Base-by-base conservation (phyloP, 53 echinoderm and acorn worm genomes). In the Echinarachnius parma region DNA sequence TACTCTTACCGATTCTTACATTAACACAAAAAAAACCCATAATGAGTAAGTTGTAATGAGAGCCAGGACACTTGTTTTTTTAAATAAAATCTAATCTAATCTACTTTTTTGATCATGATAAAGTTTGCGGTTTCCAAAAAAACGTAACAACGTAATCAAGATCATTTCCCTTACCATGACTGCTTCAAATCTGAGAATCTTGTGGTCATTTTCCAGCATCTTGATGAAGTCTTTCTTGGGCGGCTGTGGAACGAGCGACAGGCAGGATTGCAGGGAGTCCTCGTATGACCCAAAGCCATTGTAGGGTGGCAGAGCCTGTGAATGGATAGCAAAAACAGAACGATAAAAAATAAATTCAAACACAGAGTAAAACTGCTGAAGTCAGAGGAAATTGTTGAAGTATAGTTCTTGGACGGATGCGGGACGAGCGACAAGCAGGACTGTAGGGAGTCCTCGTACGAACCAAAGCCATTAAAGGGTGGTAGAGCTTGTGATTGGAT, bases 211-310 rank as follows among this genome's bases (percentile, higher is more conserved):
- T 61, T 98, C 98, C 62, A 98, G 66, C 91, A 98, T 91, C 65
- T 98, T 98, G 45, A 98, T 98, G 88, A 98, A 98, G 81, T 98
- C 98, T 62, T 92, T 98, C 75, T 92, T 91, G 34, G 98, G 98
- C 23, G 98, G 98, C 71, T 98, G 91, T 21, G 98, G 98, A n/a
- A 98, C 87, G 2, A 98, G 86, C 9, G 91, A 91, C 27, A 98
- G 62, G 57, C 98, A 98, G 31, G 98, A 98, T 63, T 86, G 91
- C 1, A 98, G 68, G 0, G 98, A 98, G 53, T 98, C 98, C 32
- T 98, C 98, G 33, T 88, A 49, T 13, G 98, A 98, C 8, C 98
- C 98, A 75, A 98, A 91, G 2, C 98, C 98, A 77, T 91, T 98
- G 72, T 91, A 98, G 1, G 98, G 98, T 2, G 98, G 91, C 11